These are phyloP conservation scores for Zonitis immaculata DNA, from an alignment of 2,888 invertebrate genomes.

Conservation along the genomic window DNA sequence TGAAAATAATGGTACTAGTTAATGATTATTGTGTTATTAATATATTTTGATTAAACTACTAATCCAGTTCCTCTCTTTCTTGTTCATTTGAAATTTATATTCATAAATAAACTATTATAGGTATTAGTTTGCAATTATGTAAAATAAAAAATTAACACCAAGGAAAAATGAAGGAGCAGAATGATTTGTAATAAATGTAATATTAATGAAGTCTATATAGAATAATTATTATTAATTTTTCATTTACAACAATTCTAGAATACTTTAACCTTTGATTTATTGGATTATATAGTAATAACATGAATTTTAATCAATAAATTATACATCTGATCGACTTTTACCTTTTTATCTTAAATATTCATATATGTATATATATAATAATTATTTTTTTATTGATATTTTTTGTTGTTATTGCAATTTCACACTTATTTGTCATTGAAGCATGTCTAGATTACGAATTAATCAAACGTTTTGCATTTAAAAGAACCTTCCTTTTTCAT, in stretches of 20 bases:
- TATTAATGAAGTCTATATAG: not conserved
- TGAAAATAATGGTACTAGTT: constrained; percentile 26
- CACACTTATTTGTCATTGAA: not conserved
- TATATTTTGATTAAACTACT: constrained; percentile 23
- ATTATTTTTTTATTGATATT: not conserved
- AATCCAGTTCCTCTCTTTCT: not conserved
- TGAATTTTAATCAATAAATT: not conserved
- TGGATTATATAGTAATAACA: not conserved
- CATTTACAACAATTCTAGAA: not conserved
- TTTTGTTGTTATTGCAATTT: not conserved
- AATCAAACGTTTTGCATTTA: not conserved
- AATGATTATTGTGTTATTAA: constrained; percentile 25
- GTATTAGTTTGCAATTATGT: not conserved
- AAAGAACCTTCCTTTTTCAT: too few species aligned
- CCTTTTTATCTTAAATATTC: not conserved
- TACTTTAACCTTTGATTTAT: not conserved
- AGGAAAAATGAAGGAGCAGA: not conserved
- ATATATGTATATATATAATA: not conserved
- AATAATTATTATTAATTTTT: not conserved
- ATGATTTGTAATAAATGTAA: not conserved
- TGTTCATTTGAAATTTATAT: not conserved
- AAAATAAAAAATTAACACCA: not conserved
- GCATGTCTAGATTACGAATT: not conserved
- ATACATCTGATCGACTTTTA: not conserved
- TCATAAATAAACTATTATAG: not conserved